Evolutionary conservation across 2,888 invertebrate genomes (phyloP).

Genomic region (Drosophila eohydei): DNA sequence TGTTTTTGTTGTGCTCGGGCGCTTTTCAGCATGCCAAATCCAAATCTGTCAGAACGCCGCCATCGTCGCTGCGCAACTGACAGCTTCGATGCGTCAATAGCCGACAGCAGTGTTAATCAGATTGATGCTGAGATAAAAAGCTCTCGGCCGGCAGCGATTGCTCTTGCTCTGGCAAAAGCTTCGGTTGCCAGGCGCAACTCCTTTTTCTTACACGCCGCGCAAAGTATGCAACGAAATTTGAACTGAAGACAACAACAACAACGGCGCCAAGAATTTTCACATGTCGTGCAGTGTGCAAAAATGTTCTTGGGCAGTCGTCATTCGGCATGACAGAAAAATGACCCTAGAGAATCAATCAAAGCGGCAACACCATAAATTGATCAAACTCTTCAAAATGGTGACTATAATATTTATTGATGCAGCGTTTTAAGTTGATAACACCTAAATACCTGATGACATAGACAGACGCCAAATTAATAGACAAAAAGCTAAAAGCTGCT

Average conservation of each 20-base stretch:
- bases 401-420: conserved; percentile 41
- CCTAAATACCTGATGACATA: conserved; percentile 43
- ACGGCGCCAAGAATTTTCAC: neutral
- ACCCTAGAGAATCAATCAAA: conserved; percentile 61
- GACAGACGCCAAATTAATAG: conserved; percentile 12
- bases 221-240: conserved; percentile 53
- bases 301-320: conserved; percentile 10
- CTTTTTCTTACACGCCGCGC: conserved; percentile 26
- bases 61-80: conserved; percentile 45
- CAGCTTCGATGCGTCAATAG: conserved; percentile 23
- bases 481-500: conserved; percentile 19
- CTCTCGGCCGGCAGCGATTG: conserved; percentile 1
- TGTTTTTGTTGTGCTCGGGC: conserved; percentile 28
- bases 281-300: conserved; percentile 52
- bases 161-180: conserved; percentile 17
- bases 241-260: neutral
- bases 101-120: conserved; percentile 26
- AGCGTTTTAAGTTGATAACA: conserved; percentile 51
- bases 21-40: conserved; percentile 52
- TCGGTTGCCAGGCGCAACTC: conserved; percentile 32
- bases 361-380: conserved; percentile 55
- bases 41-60: conserved; percentile 57
- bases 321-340: conserved; percentile 47
- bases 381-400: conserved; percentile 25
- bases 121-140: conserved; percentile 23